Percentiles rank a stretch among this genome's conserved stretches.
Evolutionary conservation across 2,888 invertebrate species (phyloP).

Genomic region (Rhaphigaster nebulosa): DNA sequence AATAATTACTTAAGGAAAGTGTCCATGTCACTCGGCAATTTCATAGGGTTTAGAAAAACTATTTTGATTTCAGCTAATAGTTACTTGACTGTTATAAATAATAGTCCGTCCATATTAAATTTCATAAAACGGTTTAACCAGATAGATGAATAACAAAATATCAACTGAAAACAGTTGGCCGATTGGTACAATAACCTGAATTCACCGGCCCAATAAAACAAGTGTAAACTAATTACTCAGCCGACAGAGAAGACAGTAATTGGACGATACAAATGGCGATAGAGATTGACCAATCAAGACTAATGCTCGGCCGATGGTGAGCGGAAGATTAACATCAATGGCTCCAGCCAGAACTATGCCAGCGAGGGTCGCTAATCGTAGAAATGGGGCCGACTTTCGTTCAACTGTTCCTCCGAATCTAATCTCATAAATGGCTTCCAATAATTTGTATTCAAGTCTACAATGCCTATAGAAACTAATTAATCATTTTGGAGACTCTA

Average conservation of each 20-base stretch:
- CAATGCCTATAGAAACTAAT: no score
- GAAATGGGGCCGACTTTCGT: no score
- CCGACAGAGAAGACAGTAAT: background rate
- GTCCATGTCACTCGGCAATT: no score
- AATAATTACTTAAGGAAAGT: no score
- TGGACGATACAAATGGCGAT: constrained; percentile 28
- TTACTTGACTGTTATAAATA: no score
- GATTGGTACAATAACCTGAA: background rate
- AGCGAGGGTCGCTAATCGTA: no score
- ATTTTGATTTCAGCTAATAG: no score
- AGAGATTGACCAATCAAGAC: constrained; percentile 36
- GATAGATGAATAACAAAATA: background rate
- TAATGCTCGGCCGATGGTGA: background rate
- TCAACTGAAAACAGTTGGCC: background rate
- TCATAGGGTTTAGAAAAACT: no score
- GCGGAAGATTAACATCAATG: constrained; percentile 12
- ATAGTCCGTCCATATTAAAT: no score
- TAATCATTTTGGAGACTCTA: no score
- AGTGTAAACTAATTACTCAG: constrained; percentile 34
- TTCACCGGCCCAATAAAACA: background rate
- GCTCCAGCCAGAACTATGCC: background rate
- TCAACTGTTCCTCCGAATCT: no score
- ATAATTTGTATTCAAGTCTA: no score
- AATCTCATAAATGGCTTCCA: background rate
- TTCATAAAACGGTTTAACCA: background rate